A percentile compares a stretch with the other conserved stretches of the same genome.
Evolutionary conservation across 1,140 invertebrate genomes (phyloP).

Genomic region (Sinella curviseta): DNA sequence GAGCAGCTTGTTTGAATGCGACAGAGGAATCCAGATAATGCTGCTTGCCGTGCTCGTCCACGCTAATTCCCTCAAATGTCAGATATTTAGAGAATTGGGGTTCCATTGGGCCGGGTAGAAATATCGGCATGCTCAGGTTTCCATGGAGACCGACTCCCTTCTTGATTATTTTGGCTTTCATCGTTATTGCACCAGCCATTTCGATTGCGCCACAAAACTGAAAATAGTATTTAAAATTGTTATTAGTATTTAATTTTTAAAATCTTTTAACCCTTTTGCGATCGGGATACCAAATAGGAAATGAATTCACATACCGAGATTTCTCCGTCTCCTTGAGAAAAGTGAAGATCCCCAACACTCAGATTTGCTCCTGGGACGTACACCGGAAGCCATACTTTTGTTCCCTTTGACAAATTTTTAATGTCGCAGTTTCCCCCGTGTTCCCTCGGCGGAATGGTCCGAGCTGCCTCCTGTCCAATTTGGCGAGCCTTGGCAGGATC

Average conservation of each 20-base stretch:
- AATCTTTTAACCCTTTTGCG: background rate
- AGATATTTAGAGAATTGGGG: conserved; percentile 34
- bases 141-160: conserved; percentile 18
- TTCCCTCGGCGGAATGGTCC: conserved; percentile 41
- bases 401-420: conserved; percentile 41
- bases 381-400: conserved; percentile 43
- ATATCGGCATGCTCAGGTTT: conserved; percentile 41
- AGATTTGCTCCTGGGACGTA: conserved; percentile 42
- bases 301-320: conserved; percentile 30
- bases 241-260: background rate
- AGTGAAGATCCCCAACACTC: conserved; percentile 42
- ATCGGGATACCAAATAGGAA: background rate
- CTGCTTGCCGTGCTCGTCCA: conserved; percentile 37
- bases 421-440: conserved; percentile 45
- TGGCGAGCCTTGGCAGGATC: conserved; percentile 9
- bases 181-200: conserved; percentile 39
- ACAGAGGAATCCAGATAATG: conserved; percentile 32
- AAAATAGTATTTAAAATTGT: background rate
- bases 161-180: conserved; percentile 34
- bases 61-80: conserved; percentile 43
- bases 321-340: conserved; percentile 45
- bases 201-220: conserved; percentile 45
- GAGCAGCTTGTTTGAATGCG: conserved; percentile 18
- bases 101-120: conserved; percentile 41
- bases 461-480: conserved; percentile 28